Percentiles rank a stretch among this genome's conserved stretches.
Evolutionary conservation across 2,888 invertebrate species (phyloP).

Genomic region (Plagiodera versicolora): DNA sequence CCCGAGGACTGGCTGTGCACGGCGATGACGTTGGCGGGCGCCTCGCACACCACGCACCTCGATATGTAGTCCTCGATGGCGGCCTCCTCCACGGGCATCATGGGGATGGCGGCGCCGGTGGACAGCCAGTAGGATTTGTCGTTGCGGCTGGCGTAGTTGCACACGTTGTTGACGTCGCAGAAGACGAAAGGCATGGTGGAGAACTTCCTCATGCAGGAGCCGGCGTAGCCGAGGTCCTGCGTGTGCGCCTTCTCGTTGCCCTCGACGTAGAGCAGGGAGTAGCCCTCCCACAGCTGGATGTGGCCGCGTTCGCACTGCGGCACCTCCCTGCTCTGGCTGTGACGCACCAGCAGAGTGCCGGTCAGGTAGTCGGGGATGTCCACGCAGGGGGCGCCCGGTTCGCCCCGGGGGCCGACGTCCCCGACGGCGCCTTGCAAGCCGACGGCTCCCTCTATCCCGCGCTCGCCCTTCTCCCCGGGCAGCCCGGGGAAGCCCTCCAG

Average conservation of each 20-base stretch:
- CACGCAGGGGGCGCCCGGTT: slow-evolving; percentile 70
- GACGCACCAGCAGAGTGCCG: slow-evolving; percentile 78
- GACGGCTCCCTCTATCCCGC: slow-evolving; percentile 57
- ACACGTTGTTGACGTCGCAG: slow-evolving; percentile 93
- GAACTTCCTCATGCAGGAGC: slow-evolving; percentile 91
- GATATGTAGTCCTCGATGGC: slow-evolving; percentile 88
- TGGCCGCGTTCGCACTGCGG: slow-evolving; percentile 88
- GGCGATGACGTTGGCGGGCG: slow-evolving; percentile 92
- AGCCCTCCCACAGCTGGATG: slow-evolving; percentile 92
- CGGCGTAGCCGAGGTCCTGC: slow-evolving; percentile 94
- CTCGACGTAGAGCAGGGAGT: slow-evolving; percentile 92
- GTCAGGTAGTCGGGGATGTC: slow-evolving; percentile 78
- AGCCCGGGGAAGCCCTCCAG: slow-evolving; percentile 66
- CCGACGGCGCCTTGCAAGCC: slow-evolving; percentile 65
- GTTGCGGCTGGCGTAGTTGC: slow-evolving; percentile 94
- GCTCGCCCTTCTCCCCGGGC: slow-evolving; percentile 54
- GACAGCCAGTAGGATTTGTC: slow-evolving; percentile 97
- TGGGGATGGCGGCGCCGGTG: slow-evolving; percentile 80
- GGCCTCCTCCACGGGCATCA: slow-evolving; percentile 89
- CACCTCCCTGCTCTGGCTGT: slow-evolving; percentile 83
- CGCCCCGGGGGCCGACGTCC: slow-evolving; percentile 66
- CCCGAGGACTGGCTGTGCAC: slow-evolving; percentile 88
- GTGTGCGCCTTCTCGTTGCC: slow-evolving; percentile 96
- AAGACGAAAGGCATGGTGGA: slow-evolving; percentile 96
- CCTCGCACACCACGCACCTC: slow-evolving; percentile 95